A percentile compares a stretch with the other conserved stretches of the same genome.
These are phyloP conservation scores for Calypte anna DNA, from an alignment of 2,113 vertebrate species.

Conservation along the genomic window DNA sequence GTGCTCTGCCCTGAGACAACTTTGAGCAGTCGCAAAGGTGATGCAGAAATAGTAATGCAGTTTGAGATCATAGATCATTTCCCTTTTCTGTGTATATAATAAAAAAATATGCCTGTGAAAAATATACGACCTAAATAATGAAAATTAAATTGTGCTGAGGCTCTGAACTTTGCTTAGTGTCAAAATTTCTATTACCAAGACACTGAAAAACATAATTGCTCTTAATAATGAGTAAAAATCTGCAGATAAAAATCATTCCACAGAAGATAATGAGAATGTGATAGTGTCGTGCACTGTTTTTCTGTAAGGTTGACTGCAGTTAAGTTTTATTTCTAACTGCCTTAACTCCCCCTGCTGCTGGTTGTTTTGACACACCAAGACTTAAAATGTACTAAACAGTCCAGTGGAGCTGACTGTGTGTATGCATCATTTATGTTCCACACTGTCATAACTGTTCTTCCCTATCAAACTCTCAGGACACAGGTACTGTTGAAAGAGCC, in stretches of 20 bases:
- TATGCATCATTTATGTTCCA: conserved; percentile 17
- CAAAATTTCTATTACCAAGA: background rate
- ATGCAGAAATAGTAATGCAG: background rate
- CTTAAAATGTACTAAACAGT: background rate
- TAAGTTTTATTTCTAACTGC: conserved; percentile 36
- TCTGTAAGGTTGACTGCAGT: background rate
- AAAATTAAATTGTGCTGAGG: background rate
- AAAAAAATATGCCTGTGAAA: background rate
- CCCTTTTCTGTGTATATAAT: background rate
- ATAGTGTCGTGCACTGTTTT: background rate
- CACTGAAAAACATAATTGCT: background rate
- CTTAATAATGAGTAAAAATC: background rate
- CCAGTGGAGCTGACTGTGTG: background rate
- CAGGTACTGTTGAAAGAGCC: background rate
- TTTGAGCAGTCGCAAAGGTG: background rate
- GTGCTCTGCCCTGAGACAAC: background rate
- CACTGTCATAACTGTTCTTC: conserved; percentile 10
- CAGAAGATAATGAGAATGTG: background rate
- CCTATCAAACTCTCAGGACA: background rate
- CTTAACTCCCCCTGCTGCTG: background rate
- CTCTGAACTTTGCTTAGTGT: background rate
- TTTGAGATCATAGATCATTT: background rate
- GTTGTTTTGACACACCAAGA: background rate
- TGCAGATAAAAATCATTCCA: conserved; percentile 2
- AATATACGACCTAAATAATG: background rate